Evolutionary conservation across 2,888 invertebrate genomes (phyloP).

Genomic region (Oligia fasciuncula): DNA sequence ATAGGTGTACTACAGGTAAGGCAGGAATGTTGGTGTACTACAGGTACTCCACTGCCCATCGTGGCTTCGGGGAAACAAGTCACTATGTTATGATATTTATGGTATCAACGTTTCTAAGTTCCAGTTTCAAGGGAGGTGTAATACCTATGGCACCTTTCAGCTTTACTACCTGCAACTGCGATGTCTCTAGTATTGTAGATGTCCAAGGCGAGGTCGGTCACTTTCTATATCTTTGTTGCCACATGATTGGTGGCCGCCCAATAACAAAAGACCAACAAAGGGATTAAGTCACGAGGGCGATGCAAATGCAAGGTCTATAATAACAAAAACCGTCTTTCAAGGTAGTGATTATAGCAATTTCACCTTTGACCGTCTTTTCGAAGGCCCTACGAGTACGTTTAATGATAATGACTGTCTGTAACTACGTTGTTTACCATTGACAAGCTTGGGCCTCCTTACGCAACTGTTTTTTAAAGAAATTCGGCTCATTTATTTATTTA

Average conservation of each 20-base stretch:
- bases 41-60: too few relatives aligned
- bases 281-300: not conserved
- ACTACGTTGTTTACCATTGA: not conserved
- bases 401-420: constrained; percentile 17
- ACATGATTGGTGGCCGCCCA: not conserved
- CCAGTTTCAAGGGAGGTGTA: not conserved
- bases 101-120: not conserved
- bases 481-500: not conserved
- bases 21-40: not conserved
- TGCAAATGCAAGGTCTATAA: not conserved
- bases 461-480: not conserved
- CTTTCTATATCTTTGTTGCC: not conserved
- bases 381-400: constrained; percentile 10
- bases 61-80: too few relatives aligned
- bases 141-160: not conserved
- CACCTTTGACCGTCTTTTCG: constrained; percentile 35
- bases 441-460: not conserved
- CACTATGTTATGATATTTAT: not conserved
- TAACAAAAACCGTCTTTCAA: constrained; percentile 3
- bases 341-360: not conserved
- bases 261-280: not conserved
- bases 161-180: not conserved
- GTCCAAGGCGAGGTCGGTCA: not conserved
- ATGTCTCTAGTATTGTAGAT: not conserved
- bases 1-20: too few relatives aligned